Conservation (phyloP, 2,113 vertebrate genomes). For the Coreoperca whiteheadi region DNA sequence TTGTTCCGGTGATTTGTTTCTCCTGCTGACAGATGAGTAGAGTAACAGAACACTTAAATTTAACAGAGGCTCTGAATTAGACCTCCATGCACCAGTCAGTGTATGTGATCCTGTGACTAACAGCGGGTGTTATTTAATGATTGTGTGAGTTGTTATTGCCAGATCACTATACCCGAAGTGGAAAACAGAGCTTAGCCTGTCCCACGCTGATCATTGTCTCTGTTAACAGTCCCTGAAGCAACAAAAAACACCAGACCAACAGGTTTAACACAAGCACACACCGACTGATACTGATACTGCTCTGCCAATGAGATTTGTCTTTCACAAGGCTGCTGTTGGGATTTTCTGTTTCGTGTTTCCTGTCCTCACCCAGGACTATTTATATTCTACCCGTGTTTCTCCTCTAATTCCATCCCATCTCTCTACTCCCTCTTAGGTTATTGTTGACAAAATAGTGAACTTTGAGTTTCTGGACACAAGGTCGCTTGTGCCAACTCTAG, state of each 20-base stretch:
- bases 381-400: conserved; percentile 1
- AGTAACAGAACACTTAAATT: conserved; percentile 6
- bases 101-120: conserved; percentile 10
- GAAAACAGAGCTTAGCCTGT: conserved; percentile 45
- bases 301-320: conserved; percentile 41
- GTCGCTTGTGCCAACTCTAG: neutral
- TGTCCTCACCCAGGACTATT: neutral
- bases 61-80: neutral
- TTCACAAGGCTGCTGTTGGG: neutral
- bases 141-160: conserved; percentile 10
- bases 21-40: conserved; percentile 22
- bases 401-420: neutral
- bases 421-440: neutral
- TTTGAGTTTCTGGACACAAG: neutral
- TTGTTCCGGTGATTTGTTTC: neutral
- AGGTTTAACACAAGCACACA: conserved; percentile 62
- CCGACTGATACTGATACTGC: conserved; percentile 54
- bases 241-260: conserved; percentile 59
- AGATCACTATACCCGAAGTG: conserved; percentile 9
- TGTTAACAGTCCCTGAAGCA: conserved; percentile 42
- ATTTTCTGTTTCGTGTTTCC: conserved; percentile 33
- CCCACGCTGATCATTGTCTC: conserved; percentile 44
- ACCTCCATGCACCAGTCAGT: neutral
- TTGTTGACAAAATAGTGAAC: neutral
- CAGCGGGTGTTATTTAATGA: neutral